Conservation (phyloP, 2,113 vertebrate genomes). For the Salvelinus sp. region DNA sequence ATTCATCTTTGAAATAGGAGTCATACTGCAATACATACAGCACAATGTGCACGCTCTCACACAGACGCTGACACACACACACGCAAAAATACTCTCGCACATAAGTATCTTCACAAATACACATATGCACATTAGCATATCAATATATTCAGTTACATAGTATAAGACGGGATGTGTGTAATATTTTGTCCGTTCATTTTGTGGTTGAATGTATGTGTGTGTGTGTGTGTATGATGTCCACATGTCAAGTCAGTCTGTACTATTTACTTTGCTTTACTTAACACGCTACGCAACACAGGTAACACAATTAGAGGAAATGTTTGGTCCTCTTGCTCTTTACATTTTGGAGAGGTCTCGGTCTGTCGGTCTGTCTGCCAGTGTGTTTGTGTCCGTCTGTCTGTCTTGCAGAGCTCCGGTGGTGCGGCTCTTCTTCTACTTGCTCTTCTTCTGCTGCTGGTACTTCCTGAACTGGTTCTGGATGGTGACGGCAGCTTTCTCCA, state of each 20-base stretch:
- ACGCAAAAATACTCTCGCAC: not conserved
- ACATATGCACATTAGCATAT: not conserved
- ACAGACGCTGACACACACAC: not conserved
- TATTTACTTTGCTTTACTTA: too few relatives aligned
- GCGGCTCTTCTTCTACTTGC: slow-evolving; percentile 53
- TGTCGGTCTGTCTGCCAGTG: not conserved
- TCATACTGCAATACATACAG: slow-evolving; percentile 9
- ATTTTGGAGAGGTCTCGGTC: not conserved
- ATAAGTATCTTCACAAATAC: slow-evolving; percentile 13
- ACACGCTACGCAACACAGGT: slow-evolving; percentile 4
- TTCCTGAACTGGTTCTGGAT: slow-evolving; percentile 84
- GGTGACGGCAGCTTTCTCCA: slow-evolving; percentile 77
- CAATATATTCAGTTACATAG: not conserved
- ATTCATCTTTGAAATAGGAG: not conserved
- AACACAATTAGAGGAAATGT: not conserved
- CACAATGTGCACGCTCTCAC: slow-evolving; percentile 1
- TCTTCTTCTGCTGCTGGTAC: slow-evolving; percentile 82
- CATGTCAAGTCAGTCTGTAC: too few relatives aligned
- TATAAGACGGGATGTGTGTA: slow-evolving; percentile 20
- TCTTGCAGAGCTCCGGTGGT: not conserved
- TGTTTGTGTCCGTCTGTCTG: not conserved
- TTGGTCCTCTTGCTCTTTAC: not conserved
- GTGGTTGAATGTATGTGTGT: slow-evolving; percentile 1
- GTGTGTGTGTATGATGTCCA: not conserved
- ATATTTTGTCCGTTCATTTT: not conserved